A percentile compares a stretch with the other conserved stretches of the same genome.
Evolutionary conservation across 2,888 invertebrate species (phyloP).

Genomic region (Sesia bembeciformis): DNA sequence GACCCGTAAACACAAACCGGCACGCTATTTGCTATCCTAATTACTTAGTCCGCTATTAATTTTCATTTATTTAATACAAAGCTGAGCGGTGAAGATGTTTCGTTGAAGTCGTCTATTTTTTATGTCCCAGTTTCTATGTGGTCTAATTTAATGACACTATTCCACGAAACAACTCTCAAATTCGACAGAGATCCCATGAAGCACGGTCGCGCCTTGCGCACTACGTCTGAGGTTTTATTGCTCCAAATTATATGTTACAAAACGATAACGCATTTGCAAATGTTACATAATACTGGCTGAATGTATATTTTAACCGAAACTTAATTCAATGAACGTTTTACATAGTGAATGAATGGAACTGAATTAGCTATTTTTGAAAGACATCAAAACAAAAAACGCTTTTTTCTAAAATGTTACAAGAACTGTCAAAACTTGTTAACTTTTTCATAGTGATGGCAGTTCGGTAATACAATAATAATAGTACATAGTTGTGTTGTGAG

Average conservation of each 20-base stretch:
- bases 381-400: neutral
- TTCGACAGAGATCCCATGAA: too few relatives aligned
- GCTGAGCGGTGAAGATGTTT: neutral
- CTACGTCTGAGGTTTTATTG: conserved; percentile 29
- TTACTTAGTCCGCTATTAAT: conserved; percentile 24
- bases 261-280: conserved; percentile 29
- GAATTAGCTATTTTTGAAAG: neutral
- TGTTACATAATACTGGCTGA: conserved; percentile 13
- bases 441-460: neutral
- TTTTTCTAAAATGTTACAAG: conserved; percentile 2
- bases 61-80: conserved; percentile 10
- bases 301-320: neutral
- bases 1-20: conserved; percentile 22
- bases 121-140: too few relatives aligned
- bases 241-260: conserved; percentile 41
- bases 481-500: neutral
- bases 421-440: conserved; percentile 5
- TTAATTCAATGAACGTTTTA: neutral
- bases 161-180: too few relatives aligned
- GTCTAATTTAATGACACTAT: too few relatives aligned
- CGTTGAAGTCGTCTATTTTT: neutral
- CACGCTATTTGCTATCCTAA: conserved; percentile 41
- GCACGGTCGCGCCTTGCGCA: conserved; percentile 7
- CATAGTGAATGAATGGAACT: neutral
- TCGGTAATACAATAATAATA: neutral